Conservation (phyloP, 2,113 vertebrate genomes). For the Pelecanoides urinatrix region DNA sequence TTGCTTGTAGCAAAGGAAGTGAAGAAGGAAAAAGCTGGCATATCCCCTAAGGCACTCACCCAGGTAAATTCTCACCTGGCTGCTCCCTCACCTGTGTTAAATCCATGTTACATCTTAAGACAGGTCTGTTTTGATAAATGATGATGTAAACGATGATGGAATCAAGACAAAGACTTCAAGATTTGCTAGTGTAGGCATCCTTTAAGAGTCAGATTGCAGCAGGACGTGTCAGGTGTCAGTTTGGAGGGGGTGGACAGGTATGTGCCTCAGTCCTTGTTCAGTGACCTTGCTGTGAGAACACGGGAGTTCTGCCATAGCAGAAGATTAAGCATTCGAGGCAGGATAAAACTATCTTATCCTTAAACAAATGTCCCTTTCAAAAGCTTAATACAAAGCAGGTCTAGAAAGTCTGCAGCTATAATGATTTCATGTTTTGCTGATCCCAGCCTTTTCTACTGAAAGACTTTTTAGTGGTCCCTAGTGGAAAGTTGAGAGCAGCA, state of each 20-base stretch:
- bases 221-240: not conserved
- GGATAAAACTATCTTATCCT: constrained; percentile 70
- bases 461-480: constrained; percentile 80
- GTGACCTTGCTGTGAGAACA: constrained; percentile 29
- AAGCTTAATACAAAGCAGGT: constrained; percentile 73
- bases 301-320: not conserved
- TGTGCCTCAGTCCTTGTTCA: not conserved
- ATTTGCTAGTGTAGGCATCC: not conserved
- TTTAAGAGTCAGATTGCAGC: not conserved
- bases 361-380: constrained; percentile 79
- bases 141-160: not conserved
- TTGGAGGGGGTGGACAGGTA: not conserved
- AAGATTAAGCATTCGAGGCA: constrained; percentile 50
- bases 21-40: not conserved
- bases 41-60: not conserved
- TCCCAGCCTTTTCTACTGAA: constrained; percentile 74
- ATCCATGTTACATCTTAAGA: not conserved
- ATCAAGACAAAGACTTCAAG: not conserved
- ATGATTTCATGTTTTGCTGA: constrained; percentile 83
- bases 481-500: constrained; percentile 80
- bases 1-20: not conserved
- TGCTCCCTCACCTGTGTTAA: not conserved
- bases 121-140: not conserved
- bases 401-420: constrained; percentile 75
- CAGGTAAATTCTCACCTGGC: not conserved